Evolutionary conservation across 1,140 invertebrate genomes (phyloP).

Genomic region (Drosophila ambigua): DNA sequence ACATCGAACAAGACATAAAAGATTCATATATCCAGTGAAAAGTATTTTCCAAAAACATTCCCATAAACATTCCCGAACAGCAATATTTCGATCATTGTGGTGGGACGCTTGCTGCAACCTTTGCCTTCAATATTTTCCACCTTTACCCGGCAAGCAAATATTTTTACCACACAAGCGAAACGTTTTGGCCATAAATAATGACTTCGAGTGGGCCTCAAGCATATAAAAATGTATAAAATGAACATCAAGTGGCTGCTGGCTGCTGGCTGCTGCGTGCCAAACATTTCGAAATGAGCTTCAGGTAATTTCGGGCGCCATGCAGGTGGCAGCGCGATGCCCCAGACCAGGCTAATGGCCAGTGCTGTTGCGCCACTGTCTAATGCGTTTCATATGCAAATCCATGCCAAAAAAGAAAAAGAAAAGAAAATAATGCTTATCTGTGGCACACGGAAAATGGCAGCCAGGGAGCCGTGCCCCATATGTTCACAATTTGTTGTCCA

Average conservation of each 20-base stretch:
- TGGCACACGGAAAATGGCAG: background rate
- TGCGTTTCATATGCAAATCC: conserved; percentile 69
- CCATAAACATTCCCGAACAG: conserved; percentile 17
- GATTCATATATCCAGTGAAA: conserved; percentile 39
- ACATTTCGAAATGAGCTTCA: conserved; percentile 61
- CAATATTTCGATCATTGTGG: too few relatives aligned
- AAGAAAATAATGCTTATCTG: conserved; percentile 42
- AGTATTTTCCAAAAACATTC: conserved; percentile 32
- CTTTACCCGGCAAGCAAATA: conserved; percentile 3
- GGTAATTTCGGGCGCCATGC: conserved; percentile 52
- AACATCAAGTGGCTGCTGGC: conserved; percentile 24
- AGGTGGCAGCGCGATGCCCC: background rate
- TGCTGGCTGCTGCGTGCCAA: conserved; percentile 43
- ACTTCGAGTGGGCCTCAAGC: conserved; percentile 49
- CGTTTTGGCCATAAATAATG: conserved; percentile 70
- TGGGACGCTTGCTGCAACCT: background rate
- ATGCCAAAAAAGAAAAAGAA: conserved; percentile 5
- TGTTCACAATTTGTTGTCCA: conserved; percentile 17
- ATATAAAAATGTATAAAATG: conserved; percentile 54
- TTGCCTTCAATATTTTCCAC: background rate
- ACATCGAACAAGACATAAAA: conserved; percentile 34
- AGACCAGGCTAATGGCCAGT: conserved; percentile 34
- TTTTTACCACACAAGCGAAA: conserved; percentile 31
- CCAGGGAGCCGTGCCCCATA: conserved; percentile 22
- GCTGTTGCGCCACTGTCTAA: conserved; percentile 37